A percentile compares a stretch with the other conserved stretches of the same genome.
Evolutionary conservation across 2,797 vertebrate genomes (phyloP).

Genomic region (Enteromius unitaeniatus): DNA sequence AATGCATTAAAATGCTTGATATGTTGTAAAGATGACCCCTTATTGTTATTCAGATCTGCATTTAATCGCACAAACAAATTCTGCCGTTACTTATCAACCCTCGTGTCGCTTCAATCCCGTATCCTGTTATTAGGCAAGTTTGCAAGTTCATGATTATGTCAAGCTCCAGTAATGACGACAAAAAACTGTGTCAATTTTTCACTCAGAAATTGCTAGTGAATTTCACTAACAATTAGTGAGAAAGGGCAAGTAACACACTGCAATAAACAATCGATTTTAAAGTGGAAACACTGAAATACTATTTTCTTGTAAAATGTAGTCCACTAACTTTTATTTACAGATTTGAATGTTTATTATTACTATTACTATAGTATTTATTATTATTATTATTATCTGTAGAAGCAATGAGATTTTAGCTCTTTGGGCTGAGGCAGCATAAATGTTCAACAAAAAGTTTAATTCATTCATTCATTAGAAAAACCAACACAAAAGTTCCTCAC

Average conservation of each 20-base stretch:
- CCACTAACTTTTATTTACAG: not conserved
- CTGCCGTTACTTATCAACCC: not conserved
- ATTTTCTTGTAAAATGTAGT: not conserved
- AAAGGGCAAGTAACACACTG: not conserved
- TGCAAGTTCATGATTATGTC: not conserved
- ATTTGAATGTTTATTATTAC: not conserved
- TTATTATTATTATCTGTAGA: not conserved
- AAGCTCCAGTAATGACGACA: not conserved
- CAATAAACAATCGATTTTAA: not conserved
- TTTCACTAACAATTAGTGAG: not conserved
- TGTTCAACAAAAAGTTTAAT: not conserved
- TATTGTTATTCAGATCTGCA: not conserved
- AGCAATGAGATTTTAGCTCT: not conserved
- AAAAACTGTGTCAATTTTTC: not conserved
- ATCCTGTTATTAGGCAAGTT: not conserved
- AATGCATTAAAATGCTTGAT: not conserved
- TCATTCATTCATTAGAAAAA: too few relatives aligned
- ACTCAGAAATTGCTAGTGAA: not conserved
- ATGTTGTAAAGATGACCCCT: conserved; percentile 8
- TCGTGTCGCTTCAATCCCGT: not conserved
- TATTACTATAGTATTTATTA: too few relatives aligned
- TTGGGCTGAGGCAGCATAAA: not conserved
- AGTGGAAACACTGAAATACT: not conserved
- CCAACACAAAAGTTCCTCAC: not conserved
- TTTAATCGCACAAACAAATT: not conserved